Conservation (phyloP, 2,113 vertebrate genomes). For the Chloropsis cyanopogon region DNA sequence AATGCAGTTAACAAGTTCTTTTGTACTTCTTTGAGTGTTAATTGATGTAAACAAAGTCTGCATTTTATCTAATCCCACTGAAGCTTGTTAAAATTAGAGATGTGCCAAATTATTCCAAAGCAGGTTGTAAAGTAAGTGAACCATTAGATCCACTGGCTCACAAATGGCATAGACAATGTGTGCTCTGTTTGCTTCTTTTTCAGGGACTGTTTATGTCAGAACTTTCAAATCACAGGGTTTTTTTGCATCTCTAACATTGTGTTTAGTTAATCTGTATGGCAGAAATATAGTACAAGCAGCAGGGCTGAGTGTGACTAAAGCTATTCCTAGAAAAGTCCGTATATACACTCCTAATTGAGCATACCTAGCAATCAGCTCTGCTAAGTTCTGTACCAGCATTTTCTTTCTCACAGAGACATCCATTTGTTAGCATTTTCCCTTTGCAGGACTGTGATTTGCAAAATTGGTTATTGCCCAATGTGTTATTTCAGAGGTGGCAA, state of each 20-base stretch:
- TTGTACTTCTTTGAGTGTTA: conserved; percentile 61
- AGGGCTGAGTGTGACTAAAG: background rate
- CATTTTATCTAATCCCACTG: conserved; percentile 60
- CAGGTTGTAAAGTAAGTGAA: conserved; percentile 66
- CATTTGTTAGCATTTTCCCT: background rate
- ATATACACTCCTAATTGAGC: background rate
- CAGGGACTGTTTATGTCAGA: conserved; percentile 25
- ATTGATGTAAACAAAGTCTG: conserved; percentile 63
- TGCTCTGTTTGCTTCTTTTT: conserved; percentile 34
- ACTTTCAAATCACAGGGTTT: conserved; percentile 3
- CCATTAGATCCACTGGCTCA: conserved; percentile 61
- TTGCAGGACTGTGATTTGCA: background rate
- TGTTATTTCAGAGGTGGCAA: background rate
- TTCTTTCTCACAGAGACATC: background rate
- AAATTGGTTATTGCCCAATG: background rate
- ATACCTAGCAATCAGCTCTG: background rate
- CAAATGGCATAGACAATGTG: conserved; percentile 56
- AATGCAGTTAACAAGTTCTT: conserved; percentile 52
- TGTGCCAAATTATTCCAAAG: conserved; percentile 63
- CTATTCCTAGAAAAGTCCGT: conserved; percentile 12
- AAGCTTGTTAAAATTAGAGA: conserved; percentile 67
- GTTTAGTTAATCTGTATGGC: conserved; percentile 1
- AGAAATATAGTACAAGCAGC: background rate
- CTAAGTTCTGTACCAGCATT: background rate
- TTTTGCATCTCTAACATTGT: conserved; percentile 28